phyloP scores from a whole-genome alignment of 2,797 vertebrate species.

The Naso thynnoides region DNA sequence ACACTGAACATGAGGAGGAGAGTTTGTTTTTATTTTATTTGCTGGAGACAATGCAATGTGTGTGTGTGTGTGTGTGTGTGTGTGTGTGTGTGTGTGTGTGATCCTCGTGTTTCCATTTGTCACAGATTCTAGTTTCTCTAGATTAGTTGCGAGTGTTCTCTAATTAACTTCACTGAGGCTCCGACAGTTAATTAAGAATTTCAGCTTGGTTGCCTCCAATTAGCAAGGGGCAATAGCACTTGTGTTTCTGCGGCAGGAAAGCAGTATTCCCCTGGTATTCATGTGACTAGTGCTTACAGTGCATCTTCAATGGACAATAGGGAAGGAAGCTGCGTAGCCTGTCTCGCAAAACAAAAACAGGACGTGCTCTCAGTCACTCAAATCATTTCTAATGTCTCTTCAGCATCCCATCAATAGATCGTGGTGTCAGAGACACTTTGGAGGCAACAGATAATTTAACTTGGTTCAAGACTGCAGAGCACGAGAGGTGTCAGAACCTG shows the following conservation, averaged over 20 bases:
- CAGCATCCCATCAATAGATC: conserved; percentile 17
- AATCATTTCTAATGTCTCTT: background rate
- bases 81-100: conserved; percentile 16
- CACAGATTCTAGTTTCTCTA: conserved; percentile 75
- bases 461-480: background rate
- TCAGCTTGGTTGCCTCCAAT: conserved; percentile 88
- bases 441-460: background rate
- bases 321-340: conserved; percentile 19
- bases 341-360: conserved; percentile 31
- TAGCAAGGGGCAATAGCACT: conserved; percentile 83
- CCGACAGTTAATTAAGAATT: conserved; percentile 91
- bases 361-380: conserved; percentile 26
- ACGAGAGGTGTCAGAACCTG: background rate
- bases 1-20: conserved; percentile 18
- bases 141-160: conserved; percentile 85
- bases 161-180: conserved; percentile 89
- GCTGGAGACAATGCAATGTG: conserved; percentile 11
- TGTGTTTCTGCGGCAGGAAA: conserved; percentile 77
- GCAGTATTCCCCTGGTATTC: conserved; percentile 77
- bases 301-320: conserved; percentile 64
- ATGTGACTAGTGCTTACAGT: conserved; percentile 62
- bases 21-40: conserved; percentile 26
- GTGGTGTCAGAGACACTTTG: conserved; percentile 4
- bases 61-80: conserved; percentile 13
- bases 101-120: conserved; percentile 74